A percentile compares a stretch with the other conserved stretches of the same genome.
phyloP scores from a whole-genome alignment of 1,140 invertebrate species.

The Drosophila tsacasi region DNA sequence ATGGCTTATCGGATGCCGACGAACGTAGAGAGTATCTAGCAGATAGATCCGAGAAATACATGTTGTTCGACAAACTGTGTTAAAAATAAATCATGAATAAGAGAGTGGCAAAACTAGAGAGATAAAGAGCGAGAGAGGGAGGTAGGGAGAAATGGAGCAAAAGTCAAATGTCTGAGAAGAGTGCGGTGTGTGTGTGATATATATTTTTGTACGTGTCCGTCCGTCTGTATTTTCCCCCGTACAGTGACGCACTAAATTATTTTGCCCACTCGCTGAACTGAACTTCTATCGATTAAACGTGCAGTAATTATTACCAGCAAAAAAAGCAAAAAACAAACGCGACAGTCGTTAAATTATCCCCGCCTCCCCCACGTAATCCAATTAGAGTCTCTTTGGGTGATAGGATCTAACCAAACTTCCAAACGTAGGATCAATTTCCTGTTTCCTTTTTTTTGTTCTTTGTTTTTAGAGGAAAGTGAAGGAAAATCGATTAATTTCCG shows the following conservation, averaged over 20 bases:
- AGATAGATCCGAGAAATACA: slow-evolving; percentile 45
- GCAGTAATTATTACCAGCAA: slow-evolving; percentile 32
- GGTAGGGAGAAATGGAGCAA: slow-evolving; percentile 48
- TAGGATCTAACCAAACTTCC: slow-evolving; percentile 37
- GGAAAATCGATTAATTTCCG: slow-evolving; percentile 55
- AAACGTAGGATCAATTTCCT: slow-evolving; percentile 45
- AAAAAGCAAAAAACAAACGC: slow-evolving; percentile 1
- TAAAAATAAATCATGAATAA: slow-evolving; percentile 83
- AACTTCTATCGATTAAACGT: slow-evolving; percentile 42
- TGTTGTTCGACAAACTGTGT: slow-evolving; percentile 62
- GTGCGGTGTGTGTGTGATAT: slow-evolving; percentile 28
- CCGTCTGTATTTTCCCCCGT: slow-evolving; percentile 16
- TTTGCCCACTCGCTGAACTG: slow-evolving; percentile 26
- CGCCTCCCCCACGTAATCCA: slow-evolving; percentile 26
- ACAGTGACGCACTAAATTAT: slow-evolving; percentile 47
- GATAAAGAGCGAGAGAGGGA: slow-evolving; percentile 2
- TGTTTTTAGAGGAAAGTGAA: slow-evolving; percentile 9
- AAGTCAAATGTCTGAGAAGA: slow-evolving; percentile 29
- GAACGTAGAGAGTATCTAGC: slow-evolving; percentile 7
- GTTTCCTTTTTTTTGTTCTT: slow-evolving; percentile 9
- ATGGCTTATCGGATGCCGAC: slow-evolving; percentile 14
- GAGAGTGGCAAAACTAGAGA: slow-evolving; percentile 52
- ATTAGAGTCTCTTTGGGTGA: slow-evolving; percentile 17
- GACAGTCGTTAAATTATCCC: slow-evolving; percentile 21
- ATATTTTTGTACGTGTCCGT: slow-evolving; percentile 33